Conservation (phyloP, 2,797 vertebrate genomes). For the Saxicola maurus region DNA sequence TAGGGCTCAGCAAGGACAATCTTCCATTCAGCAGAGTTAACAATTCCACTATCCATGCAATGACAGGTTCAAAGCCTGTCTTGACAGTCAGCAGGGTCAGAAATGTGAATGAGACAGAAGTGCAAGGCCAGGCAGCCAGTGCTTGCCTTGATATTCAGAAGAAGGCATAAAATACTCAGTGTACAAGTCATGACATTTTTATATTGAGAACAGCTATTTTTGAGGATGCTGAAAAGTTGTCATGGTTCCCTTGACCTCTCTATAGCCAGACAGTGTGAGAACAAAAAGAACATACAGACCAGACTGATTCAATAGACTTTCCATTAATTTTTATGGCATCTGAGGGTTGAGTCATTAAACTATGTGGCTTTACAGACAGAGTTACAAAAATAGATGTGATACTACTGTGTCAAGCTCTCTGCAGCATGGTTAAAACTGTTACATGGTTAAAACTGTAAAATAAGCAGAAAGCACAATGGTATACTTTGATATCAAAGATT, state of each 20-base stretch:
- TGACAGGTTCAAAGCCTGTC: slow-evolving; percentile 34
- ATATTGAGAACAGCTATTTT: slow-evolving; percentile 50
- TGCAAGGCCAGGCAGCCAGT: background rate
- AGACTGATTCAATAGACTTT: background rate
- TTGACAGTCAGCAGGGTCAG: background rate
- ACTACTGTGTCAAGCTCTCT: background rate
- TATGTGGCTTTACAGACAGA: background rate
- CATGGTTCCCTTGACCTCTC: slow-evolving; percentile 42
- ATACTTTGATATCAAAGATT: background rate
- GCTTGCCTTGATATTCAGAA: background rate
- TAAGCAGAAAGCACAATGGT: background rate
- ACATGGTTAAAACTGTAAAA: background rate
- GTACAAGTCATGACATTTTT: slow-evolving; percentile 42
- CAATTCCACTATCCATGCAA: slow-evolving; percentile 2
- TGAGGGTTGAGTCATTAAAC: slow-evolving; percentile 9
- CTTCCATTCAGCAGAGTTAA: slow-evolving; percentile 27
- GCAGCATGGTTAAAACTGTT: background rate
- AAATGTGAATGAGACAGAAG: slow-evolving; percentile 1
- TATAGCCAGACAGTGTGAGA: background rate
- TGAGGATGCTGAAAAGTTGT: slow-evolving; percentile 28
- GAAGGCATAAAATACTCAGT: slow-evolving; percentile 9
- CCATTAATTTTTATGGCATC: slow-evolving; percentile 42
- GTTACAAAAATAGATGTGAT: slow-evolving; percentile 32
- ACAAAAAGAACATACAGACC: slow-evolving; percentile 51
- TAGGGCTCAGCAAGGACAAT: background rate